Evolutionary conservation across 2,113 vertebrate genomes (phyloP).

Genomic region (Zosterops hypoxanthus): DNA sequence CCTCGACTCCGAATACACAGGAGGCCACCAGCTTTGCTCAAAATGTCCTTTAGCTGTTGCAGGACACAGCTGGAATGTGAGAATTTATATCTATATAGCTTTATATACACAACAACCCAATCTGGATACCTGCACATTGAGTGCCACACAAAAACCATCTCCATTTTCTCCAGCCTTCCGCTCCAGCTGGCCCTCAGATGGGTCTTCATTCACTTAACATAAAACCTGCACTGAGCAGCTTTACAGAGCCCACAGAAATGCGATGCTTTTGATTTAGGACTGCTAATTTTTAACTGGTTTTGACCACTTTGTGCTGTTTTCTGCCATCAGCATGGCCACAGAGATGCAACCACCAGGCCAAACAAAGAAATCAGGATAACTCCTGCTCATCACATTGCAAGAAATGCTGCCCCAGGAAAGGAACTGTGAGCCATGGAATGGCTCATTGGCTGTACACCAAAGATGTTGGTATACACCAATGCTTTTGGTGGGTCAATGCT

Average conservation of each 20-base stretch:
- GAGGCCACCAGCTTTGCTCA: neutral
- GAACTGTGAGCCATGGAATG: slow-evolving; percentile 28
- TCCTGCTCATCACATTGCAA: neutral
- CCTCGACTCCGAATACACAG: neutral
- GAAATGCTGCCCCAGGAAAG: slow-evolving; percentile 36
- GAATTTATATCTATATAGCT: neutral
- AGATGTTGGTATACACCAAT: slow-evolving; percentile 40
- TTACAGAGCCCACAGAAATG: neutral
- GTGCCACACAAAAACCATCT: rapidly evolving
- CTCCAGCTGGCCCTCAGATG: rapidly evolving
- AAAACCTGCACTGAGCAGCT: neutral
- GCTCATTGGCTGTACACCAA: neutral
- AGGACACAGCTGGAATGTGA: rapidly evolving
- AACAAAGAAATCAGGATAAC: neutral
- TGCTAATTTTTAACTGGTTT: neutral
- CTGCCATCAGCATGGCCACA: neutral
- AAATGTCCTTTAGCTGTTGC: neutral
- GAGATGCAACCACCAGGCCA: neutral
- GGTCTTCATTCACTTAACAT: neutral
- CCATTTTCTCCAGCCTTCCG: rapidly evolving
- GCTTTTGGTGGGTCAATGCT: slow-evolving; percentile 66
- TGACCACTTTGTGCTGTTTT: neutral
- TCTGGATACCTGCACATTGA: rapidly evolving
- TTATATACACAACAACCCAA: rapidly evolving
- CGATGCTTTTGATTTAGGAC: neutral